phyloP scores from a whole-genome alignment of 2,888 invertebrate genomes.

The Willowsia nigromaculata region DNA sequence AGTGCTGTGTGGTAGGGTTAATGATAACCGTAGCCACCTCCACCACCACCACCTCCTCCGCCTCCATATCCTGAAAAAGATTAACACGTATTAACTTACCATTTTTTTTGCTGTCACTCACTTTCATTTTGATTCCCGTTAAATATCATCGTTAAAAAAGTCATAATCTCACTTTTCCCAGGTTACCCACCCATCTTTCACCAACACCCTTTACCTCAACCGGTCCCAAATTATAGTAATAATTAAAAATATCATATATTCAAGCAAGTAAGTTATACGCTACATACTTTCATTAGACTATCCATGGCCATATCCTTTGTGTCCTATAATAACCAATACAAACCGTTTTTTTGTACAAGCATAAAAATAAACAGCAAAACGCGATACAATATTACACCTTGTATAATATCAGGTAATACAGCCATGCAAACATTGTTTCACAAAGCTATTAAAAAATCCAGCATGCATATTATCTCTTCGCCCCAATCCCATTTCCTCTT shows the following conservation, averaged over 20 bases:
- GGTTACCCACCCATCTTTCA: background rate
- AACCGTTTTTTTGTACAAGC: constrained; percentile 12
- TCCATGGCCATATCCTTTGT: constrained; percentile 50
- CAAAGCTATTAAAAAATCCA: background rate
- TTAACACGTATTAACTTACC: background rate
- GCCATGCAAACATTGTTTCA: background rate
- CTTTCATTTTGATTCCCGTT: background rate
- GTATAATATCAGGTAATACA: background rate
- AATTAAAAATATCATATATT: background rate
- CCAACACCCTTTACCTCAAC: background rate
- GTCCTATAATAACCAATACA: constrained; percentile 29
- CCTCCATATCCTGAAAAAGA: constrained; percentile 63
- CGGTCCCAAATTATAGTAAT: background rate
- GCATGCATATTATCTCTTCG: background rate
- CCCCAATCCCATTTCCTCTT: too few relatives aligned
- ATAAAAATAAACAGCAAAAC: background rate
- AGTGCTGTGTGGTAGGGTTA: background rate
- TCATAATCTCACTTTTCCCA: constrained; percentile 1
- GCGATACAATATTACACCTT: background rate
- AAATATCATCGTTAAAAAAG: background rate
- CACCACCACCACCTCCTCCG: constrained; percentile 68
- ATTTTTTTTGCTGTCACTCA: background rate
- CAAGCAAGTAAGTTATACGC: constrained; percentile 7
- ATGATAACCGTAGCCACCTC: constrained; percentile 69
- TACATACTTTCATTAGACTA: constrained; percentile 32